Evolutionary conservation across 2,113 vertebrate species (phyloP), one percentile per base, ranked within the genome.

Genomic region (Suricata suricatta): DNA sequence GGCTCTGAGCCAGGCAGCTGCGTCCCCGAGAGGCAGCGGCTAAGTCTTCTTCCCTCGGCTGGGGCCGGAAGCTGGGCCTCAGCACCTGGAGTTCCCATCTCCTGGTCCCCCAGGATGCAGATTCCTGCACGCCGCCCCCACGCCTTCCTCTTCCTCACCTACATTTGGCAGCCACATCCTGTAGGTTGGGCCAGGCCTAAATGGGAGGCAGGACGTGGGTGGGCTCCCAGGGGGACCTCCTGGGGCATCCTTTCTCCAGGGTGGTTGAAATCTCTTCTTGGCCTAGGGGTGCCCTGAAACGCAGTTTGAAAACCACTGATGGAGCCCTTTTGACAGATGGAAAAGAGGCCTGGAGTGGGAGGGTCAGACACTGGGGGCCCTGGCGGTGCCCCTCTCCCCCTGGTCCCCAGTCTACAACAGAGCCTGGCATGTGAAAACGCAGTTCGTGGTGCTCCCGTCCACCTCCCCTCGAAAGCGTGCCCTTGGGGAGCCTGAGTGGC

Each of bases 11-110:
- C 98, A 97, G 92, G 94, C 11, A 12, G 57, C 96, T 14, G 47
- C 0, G 13, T 94, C 96, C 96, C 80, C 7, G 12, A 87, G 93
- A 93, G 79, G 91, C 29, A 13, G 47, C 3, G 0, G 52, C 84
- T 0, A 50, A 33, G 84, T 86, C 96, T 66, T 81, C 97, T 97
- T 94, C 93, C 68, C 77, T 3, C 0, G 85, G 76, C 80, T 87
- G 74, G 57, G 71, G 85, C 93, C 91, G 96, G 98, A 98, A 97
- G 93, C 86, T 3, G 29, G 60, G 82, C 63, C 19, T 0, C 13
- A 13, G 74, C 97, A 97, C 98, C 98, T 98, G 98, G 98, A 97
- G 84, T 90, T 97, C 95, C 50, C 96, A 98, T 98, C 98, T 98
- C 97, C 97, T 80, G 96, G 95, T 93, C 97, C 96, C 96, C 95